phyloP scores from a whole-genome alignment of 2,888 invertebrate genomes.

The Ephialtes manifestator region DNA sequence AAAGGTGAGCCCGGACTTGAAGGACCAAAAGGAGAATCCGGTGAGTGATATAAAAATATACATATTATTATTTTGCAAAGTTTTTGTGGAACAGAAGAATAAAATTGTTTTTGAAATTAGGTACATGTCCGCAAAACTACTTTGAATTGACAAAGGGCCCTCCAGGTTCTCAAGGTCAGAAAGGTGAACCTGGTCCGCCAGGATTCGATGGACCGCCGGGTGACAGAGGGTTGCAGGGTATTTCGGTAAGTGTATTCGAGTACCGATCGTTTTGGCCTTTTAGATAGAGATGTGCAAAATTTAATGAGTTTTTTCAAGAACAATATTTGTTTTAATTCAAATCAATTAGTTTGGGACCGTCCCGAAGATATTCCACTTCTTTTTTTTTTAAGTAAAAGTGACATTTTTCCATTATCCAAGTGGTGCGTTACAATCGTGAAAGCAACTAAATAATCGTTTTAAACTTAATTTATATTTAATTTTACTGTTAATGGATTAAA shows the following conservation, averaged over 20 bases:
- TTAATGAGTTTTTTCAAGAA: neutral
- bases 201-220: conserved; percentile 88
- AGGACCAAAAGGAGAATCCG: conserved; percentile 89
- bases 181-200: conserved; percentile 88
- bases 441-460: no score
- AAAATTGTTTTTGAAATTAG: conserved; percentile 76
- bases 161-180: conserved; percentile 88
- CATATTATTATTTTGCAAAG: neutral
- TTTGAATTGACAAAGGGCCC: conserved; percentile 88
- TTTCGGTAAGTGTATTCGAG: conserved; percentile 85
- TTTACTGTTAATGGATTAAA: neutral
- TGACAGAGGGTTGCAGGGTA: conserved; percentile 88
- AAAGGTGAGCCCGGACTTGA: conserved; percentile 89
- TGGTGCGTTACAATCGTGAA: no score
- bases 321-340: neutral
- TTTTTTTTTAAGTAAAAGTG: no score
- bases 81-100: neutral
- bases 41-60: conserved; percentile 63
- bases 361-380: neutral
- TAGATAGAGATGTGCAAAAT: neutral
- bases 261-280: neutral
- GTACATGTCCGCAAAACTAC: conserved; percentile 88
- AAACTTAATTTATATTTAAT: neutral
- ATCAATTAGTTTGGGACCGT: neutral
- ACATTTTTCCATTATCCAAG: no score